phyloP scores from a whole-genome alignment of 2,113 vertebrate genomes.

The Rhagologus leucostigma region DNA sequence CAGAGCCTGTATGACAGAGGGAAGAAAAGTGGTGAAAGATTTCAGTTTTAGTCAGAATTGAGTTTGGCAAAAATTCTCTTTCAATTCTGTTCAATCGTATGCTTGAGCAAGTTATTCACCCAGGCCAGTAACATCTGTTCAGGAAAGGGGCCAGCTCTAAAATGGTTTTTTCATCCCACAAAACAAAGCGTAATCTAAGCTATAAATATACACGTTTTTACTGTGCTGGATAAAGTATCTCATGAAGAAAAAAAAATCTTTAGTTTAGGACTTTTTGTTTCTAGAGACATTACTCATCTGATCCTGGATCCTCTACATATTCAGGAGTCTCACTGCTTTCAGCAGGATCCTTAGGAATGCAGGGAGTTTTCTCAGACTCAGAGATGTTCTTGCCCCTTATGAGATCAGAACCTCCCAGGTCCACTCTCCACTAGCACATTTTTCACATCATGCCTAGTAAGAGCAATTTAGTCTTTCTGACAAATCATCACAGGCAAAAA shows the following conservation, averaged over 20 bases:
- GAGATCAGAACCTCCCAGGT: background rate
- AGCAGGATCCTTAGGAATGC: background rate
- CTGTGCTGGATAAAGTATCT: background rate
- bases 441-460: background rate
- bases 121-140: conserved; percentile 61
- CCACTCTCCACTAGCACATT: background rate
- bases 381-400: background rate
- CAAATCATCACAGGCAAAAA: conserved; percentile 14
- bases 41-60: conserved; percentile 23
- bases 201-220: conserved; percentile 56
- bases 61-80: conserved; percentile 51
- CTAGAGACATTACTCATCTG: conserved; percentile 30
- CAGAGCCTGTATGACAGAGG: background rate
- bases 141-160: conserved; percentile 56
- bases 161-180: conserved; percentile 50
- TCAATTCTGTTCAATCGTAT: conserved; percentile 6
- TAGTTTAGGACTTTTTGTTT: conserved; percentile 15
- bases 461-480: conserved; percentile 16
- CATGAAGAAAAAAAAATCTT: background rate
- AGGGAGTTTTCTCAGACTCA: background rate
- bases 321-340: background rate
- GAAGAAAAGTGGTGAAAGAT: conserved; percentile 26
- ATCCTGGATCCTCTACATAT: background rate
- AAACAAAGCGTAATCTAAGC: conserved; percentile 55
- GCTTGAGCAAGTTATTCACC: conserved; percentile 48